Conservation (phyloP, 2,113 vertebrate genomes). For the Rhynchopsitta pachyrhyncha region DNA sequence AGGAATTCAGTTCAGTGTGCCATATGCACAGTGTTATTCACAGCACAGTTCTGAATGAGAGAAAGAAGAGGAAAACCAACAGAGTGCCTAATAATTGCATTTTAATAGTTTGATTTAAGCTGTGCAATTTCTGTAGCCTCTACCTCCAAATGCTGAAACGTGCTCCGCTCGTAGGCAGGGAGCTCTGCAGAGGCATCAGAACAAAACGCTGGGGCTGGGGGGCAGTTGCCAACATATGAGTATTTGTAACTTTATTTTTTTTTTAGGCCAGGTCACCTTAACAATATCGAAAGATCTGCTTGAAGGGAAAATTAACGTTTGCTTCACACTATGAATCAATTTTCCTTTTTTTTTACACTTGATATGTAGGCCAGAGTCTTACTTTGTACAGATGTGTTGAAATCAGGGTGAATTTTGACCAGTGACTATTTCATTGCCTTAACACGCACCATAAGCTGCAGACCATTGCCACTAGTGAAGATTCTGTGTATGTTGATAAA, state of each 20-base stretch:
- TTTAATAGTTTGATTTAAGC: constrained; percentile 1
- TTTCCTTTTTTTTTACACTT: constrained; percentile 25
- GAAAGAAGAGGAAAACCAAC: background rate
- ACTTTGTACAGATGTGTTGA: background rate
- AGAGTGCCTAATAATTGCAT: background rate
- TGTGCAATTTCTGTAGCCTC: background rate
- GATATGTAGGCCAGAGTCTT: background rate
- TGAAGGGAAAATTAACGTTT: background rate
- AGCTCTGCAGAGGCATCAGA: background rate
- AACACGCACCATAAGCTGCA: background rate
- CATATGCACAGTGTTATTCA: background rate
- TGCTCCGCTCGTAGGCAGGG: background rate
- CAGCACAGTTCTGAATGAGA: background rate
- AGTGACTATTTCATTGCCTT: background rate
- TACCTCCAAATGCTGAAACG: background rate
- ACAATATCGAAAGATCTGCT: background rate
- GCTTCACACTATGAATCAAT: background rate
- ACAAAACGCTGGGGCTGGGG: background rate
- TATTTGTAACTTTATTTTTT: background rate
- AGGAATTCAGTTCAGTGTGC: background rate
- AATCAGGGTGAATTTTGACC: background rate
- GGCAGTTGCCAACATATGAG: background rate
- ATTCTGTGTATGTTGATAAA: background rate
- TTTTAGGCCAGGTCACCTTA: constrained; percentile 22
- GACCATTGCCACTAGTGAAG: background rate